These are phyloP conservation scores for Malacoraja senta DNA, from an alignment of 2,797 vertebrate genomes.

Conservation along the genomic window DNA sequence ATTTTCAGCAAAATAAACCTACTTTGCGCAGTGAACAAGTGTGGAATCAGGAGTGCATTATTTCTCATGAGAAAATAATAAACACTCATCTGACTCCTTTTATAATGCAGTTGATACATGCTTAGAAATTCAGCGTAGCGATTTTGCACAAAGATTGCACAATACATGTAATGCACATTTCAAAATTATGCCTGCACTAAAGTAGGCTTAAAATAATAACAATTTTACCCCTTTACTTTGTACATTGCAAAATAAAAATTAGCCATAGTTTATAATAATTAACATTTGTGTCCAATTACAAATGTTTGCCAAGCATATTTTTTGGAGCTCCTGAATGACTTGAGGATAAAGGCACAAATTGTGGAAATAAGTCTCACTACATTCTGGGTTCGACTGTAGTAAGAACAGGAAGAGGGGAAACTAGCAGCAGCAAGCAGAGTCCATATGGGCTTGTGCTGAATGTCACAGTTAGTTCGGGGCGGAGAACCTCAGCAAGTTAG, in stretches of 20 bases:
- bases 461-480: not conserved
- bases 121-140: not conserved
- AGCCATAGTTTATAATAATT: not conserved
- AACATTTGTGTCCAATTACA: not conserved
- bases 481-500: not conserved
- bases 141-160: not conserved
- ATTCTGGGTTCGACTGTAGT: too few species aligned
- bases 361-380: not conserved
- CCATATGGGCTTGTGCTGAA: not conserved
- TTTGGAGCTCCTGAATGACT: not conserved
- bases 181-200: not conserved
- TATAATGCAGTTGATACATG: not conserved
- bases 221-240: too few species aligned
- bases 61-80: not conserved
- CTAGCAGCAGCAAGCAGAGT: not conserved
- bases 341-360: not conserved
- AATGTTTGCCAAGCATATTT: too few species aligned
- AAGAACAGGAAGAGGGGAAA: not conserved
- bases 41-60: not conserved
- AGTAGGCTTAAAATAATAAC: not conserved
- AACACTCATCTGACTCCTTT: not conserved
- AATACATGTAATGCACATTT: not conserved
- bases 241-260: too few species aligned
- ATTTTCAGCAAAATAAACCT: not conserved
- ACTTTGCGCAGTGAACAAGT: conserved; percentile 13